These are phyloP conservation scores for Hermodice carunculata DNA, from an alignment of 2,888 invertebrate genomes.

Conservation along the genomic window DNA sequence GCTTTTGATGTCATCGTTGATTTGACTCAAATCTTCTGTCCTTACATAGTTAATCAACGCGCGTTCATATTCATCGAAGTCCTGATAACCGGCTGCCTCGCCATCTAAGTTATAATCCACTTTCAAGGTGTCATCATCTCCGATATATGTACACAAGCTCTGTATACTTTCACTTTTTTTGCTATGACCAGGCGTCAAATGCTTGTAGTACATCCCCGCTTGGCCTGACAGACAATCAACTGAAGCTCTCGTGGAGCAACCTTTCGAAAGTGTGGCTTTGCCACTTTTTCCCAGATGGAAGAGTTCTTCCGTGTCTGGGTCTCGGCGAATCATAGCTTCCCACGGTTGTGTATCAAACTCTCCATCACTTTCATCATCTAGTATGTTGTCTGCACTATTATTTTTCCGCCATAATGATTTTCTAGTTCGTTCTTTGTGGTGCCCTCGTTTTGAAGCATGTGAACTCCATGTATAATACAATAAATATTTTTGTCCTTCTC, in stretches of 20 bases:
- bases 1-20: conserved; percentile 20
- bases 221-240: background rate
- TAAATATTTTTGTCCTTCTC: background rate
- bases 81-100: conserved; percentile 25
- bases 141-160: conserved; percentile 21
- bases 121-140: background rate
- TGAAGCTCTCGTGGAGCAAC: background rate
- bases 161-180: conserved; percentile 15
- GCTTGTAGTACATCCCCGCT: background rate
- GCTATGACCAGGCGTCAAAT: background rate
- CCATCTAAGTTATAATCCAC: conserved; percentile 7
- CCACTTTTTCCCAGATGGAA: too few relatives aligned
- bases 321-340: background rate
- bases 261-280: background rate
- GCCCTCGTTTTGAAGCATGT: background rate
- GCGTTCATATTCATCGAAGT: conserved; percentile 18
- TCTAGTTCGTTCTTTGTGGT: background rate
- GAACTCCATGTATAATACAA: conserved; percentile 14
- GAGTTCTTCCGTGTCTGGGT: too few relatives aligned
- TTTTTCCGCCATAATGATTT: too few relatives aligned
- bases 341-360: background rate
- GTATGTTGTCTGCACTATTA: too few relatives aligned
- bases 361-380: background rate
- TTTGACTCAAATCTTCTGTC: conserved; percentile 12
- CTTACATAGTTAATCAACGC: conserved; percentile 24